Evolutionary conservation across 1,140 invertebrate species (phyloP), one percentile per base, ranked within the genome.

Genomic region (Drosophila parvula): DNA sequence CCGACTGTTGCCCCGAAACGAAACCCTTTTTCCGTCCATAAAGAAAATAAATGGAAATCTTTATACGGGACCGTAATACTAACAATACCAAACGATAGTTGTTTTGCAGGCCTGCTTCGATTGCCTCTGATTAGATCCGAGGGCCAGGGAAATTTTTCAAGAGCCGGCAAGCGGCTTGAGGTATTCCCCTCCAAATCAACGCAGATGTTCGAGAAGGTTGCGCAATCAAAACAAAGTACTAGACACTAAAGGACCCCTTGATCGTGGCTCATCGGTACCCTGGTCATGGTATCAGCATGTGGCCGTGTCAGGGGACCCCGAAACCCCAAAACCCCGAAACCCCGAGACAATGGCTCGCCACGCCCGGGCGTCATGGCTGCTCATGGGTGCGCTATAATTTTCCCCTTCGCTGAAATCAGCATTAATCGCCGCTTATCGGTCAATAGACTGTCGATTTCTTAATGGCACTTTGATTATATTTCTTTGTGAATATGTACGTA

Each of bases 101-200:
- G 32, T 69, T 48, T 79, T n/a, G n/a, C n/a, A n/a, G n/a, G 70
- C 57, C 65, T 45, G 61, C 27, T 48, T 57, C 60, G 59, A 85
- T 82, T 79, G 70, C 56, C 48, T 60, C 59, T 69, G 82, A 82
- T 79, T 76, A 82, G 65, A 53, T 67, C 70, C 58, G 55, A 78
- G 74, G 64, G 81, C 44, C 50, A 60, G 64, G 74, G 60, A 69
- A 84, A 83, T 70, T 22, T 18, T 74, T 74, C 16, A 3, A 65
- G 16, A 18, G 36, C 40, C 22, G 22, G 22, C 22, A 22, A 22
- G 22, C 12, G 34, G 10, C 22, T 47, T 58, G 57, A 69, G 67
- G 71, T 55, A 62, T 47, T 43, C 50, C 74, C 59, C 56, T 53
- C 22, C 22, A 22, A 41, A 53, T 22, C 12, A 11, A 38, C 16